phyloP scores from a whole-genome alignment of 2,888 invertebrate species.

The Dorcus hopei region DNA sequence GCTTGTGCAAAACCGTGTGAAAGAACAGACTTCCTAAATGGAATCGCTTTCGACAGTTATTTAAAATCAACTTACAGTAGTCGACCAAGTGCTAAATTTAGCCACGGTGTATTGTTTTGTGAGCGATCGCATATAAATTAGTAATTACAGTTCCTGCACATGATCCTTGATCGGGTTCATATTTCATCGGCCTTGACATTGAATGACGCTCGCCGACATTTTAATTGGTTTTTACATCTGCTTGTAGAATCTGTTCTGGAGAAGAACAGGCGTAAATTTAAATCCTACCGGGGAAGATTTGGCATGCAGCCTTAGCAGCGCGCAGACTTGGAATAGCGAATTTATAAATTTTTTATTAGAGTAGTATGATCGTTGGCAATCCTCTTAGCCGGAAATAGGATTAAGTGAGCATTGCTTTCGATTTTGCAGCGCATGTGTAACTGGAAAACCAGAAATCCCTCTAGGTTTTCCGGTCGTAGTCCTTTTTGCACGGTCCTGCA shows the following conservation, averaged over 20 bases:
- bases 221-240: background rate
- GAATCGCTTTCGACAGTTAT: no score
- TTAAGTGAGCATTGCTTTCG: slow-evolving; percentile 1
- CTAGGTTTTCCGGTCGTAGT: background rate
- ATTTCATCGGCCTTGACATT: background rate
- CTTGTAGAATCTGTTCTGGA: background rate
- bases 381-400: slow-evolving; percentile 1
- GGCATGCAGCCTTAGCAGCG: background rate
- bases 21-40: no score
- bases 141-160: background rate
- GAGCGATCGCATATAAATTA: background rate
- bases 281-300: background rate
- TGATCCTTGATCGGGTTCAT: background rate
- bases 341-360: slow-evolving; percentile 1
- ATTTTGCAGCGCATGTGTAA: background rate
- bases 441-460: slow-evolving; percentile 1
- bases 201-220: background rate
- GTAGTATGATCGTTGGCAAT: background rate
- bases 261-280: background rate
- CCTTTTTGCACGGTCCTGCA: no score
- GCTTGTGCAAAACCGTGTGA: no score
- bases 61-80: background rate
- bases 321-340: background rate
- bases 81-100: background rate
- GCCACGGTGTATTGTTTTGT: background rate